These are phyloP conservation scores for Pseudomyrmex gracilis DNA, from an alignment of 1,140 invertebrate genomes.

Conservation along the genomic window DNA sequence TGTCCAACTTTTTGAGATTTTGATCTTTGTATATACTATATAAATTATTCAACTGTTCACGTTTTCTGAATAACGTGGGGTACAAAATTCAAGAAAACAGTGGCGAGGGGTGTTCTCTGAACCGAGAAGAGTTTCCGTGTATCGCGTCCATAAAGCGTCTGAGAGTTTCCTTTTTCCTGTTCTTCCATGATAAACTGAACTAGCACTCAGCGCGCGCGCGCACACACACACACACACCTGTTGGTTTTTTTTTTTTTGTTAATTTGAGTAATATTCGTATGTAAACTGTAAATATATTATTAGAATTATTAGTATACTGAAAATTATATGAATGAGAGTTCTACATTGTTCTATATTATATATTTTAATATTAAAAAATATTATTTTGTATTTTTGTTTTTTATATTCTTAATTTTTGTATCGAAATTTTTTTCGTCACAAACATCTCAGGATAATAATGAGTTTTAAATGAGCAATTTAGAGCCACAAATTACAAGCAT, in stretches of 20 bases:
- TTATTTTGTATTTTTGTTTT: not conserved
- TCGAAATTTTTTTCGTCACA: too few relatives aligned
- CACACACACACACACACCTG: too few relatives aligned
- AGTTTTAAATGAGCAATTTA: too few relatives aligned
- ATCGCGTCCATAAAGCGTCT: constrained; percentile 49
- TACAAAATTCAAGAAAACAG: not conserved
- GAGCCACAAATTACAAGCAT: too few relatives aligned
- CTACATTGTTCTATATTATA: too few relatives aligned
- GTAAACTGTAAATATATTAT: not conserved
- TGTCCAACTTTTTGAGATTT: not conserved
- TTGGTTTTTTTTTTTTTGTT: constrained; percentile 38
- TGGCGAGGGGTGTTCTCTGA: constrained; percentile 28
- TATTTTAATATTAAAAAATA: too few relatives aligned
- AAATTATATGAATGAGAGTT: too few relatives aligned
- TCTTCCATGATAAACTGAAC: constrained; percentile 46
- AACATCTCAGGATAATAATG: too few relatives aligned
- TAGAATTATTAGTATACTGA: too few relatives aligned
- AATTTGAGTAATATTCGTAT: constrained; percentile 36
- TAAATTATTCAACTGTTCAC: not conserved
- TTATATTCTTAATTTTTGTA: not conserved
- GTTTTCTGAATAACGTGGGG: not conserved
- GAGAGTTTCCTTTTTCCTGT: constrained; percentile 59
- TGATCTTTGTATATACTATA: not conserved
- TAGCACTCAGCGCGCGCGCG: not conserved
- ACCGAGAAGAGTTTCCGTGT: constrained; percentile 58